Evolutionary conservation across 2,888 invertebrate species (phyloP).

Genomic region (Ophioninae sp.): DNA sequence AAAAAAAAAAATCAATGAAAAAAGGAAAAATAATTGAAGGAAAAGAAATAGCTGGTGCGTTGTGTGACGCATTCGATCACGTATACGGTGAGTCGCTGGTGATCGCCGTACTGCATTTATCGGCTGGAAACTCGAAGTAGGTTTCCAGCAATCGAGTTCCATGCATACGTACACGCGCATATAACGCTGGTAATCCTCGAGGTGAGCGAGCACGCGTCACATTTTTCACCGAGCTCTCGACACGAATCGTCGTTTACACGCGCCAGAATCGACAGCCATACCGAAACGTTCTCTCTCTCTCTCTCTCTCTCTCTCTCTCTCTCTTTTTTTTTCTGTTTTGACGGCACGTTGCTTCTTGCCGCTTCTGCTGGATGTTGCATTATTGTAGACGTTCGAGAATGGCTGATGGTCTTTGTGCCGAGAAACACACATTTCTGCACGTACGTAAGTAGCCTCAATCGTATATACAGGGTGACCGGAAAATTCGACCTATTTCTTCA

Average conservation of each 20-base stretch:
- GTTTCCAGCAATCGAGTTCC: slow-evolving; percentile 39
- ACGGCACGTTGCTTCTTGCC: slow-evolving; percentile 26
- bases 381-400: slow-evolving; percentile 42
- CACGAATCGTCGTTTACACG: slow-evolving; percentile 72
- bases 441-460: slow-evolving; percentile 49
- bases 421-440: slow-evolving; percentile 57
- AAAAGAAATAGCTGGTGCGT: slow-evolving; percentile 23
- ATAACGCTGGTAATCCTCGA: slow-evolving; percentile 39
- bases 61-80: slow-evolving; percentile 42
- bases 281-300: slow-evolving; percentile 29
- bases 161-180: neutral
- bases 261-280: slow-evolving; percentile 63
- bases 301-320: neutral
- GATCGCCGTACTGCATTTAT: slow-evolving; percentile 46
- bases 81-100: neutral
- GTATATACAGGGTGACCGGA: neutral
- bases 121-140: slow-evolving; percentile 52
- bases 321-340: slow-evolving; percentile 3
- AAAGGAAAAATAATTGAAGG: neutral
- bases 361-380: slow-evolving; percentile 39
- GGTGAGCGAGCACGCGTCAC: slow-evolving; percentile 65
- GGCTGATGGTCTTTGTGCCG: slow-evolving; percentile 41
- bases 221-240: slow-evolving; percentile 69
- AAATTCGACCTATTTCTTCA: no score
- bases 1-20: slow-evolving; percentile 9